A percentile compares a stretch with the other conserved stretches of the same genome.
These are phyloP conservation scores for Odocoileus virginianus DNA, from an alignment of 2,113 vertebrate species.

Conservation along the genomic window DNA sequence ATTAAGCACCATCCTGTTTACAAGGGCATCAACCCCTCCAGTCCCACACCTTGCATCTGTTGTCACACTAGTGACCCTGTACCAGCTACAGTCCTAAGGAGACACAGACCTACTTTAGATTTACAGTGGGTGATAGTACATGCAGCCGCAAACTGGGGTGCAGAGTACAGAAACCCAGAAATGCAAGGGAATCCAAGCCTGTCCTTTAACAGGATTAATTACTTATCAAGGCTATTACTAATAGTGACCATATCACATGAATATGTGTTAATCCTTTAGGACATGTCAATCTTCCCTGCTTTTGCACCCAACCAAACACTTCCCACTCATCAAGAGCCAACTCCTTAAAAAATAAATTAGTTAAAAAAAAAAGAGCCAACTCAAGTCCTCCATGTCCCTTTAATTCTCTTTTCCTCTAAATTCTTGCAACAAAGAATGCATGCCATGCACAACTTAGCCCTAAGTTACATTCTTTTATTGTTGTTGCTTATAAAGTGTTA, in stretches of 20 bases:
- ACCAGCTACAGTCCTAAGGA: not conserved
- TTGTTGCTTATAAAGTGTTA: not conserved
- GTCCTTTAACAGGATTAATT: not conserved
- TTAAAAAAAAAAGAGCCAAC: not conserved
- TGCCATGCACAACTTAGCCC: not conserved
- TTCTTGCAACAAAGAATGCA: not conserved
- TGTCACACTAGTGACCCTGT: not conserved
- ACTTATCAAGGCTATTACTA: not conserved
- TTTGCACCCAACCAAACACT: not conserved
- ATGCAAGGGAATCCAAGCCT: not conserved
- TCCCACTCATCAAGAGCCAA: not conserved
- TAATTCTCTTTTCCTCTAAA: not conserved
- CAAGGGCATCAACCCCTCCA: not conserved
- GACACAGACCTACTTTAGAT: not conserved
- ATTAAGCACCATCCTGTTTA: conserved; percentile 9
- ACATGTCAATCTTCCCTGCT: not conserved
- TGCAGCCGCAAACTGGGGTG: accelerated
- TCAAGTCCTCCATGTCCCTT: not conserved
- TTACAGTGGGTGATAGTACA: too few relatives aligned
- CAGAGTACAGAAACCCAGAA: not conserved
- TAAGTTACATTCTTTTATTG: not conserved
- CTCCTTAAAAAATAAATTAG: not conserved
- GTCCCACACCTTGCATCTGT: not conserved
- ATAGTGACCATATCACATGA: not conserved
- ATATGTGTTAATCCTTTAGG: not conserved